Conservation (phyloP, 2,888 invertebrate species). For the Agrochola litura region DNA sequence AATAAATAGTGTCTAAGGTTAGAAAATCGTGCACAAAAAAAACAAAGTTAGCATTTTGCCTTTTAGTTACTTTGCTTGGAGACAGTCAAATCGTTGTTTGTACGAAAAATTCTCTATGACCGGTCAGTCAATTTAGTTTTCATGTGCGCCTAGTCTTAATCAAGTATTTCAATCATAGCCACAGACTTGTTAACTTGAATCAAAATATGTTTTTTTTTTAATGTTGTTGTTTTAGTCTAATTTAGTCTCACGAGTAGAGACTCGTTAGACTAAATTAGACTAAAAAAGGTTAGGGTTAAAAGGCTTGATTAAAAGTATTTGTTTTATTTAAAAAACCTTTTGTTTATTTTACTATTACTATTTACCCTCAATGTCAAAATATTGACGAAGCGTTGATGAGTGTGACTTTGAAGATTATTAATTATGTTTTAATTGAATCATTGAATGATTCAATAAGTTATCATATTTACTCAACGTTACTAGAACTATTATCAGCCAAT, state of each 20-base stretch:
- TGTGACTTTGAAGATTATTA: neutral
- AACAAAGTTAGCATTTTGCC: neutral
- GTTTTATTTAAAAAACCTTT: neutral
- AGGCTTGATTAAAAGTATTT: constrained; percentile 9
- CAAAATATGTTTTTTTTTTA: constrained; percentile 12
- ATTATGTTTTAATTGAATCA: neutral
- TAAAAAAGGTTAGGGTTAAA: constrained; percentile 13
- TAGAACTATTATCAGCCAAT: neutral
- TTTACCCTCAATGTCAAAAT: neutral
- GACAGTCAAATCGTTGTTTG: neutral
- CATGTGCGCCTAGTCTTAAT: neutral
- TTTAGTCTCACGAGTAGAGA: too few species aligned
- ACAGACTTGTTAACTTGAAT: neutral
- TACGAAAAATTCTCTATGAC: neutral
- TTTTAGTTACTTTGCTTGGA: neutral
- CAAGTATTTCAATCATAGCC: constrained; percentile 26
- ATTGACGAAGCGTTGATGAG: neutral
- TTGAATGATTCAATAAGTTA: neutral
- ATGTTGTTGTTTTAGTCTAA: constrained; percentile 1
- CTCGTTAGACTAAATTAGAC: neutral
- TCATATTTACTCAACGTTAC: neutral
- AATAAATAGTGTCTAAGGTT: neutral
- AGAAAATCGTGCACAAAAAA: neutral
- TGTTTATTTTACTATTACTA: constrained; percentile 11
- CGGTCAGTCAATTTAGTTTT: neutral